Evolutionary conservation across 2,797 vertebrate genomes (phyloP).

Genomic region (Chromobotia macracanthus): DNA sequence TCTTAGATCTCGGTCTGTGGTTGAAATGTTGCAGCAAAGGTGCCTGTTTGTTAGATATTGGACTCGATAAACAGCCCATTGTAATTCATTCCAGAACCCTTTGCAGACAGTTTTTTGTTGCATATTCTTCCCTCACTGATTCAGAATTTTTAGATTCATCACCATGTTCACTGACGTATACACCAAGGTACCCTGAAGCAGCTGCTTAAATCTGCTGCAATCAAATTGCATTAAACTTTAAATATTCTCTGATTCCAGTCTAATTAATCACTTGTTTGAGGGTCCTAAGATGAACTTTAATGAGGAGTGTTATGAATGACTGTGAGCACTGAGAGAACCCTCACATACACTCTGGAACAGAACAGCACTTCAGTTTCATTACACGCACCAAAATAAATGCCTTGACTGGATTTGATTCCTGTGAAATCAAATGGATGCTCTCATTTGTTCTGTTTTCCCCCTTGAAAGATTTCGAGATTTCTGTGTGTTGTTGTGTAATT

Average conservation of each 20-base stretch:
- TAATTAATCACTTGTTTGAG: conserved; percentile 57
- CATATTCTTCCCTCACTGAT: conserved; percentile 14
- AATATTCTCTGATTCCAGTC: conserved; percentile 55
- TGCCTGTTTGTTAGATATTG: conserved; percentile 7
- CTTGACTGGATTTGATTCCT: conserved; percentile 18
- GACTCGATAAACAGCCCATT: conserved; percentile 26
- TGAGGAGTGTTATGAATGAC: conserved; percentile 56
- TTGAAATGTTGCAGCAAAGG: neutral
- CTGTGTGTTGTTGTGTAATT: conserved; percentile 2
- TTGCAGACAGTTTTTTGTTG: conserved; percentile 3
- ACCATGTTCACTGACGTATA: conserved; percentile 40
- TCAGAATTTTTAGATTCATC: conserved; percentile 39
- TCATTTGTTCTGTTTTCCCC: neutral
- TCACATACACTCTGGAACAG: neutral
- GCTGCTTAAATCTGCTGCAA: conserved; percentile 57
- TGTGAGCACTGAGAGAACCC: conserved; percentile 36
- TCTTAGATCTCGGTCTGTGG: conserved; percentile 1
- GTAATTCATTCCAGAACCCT: conserved; percentile 17
- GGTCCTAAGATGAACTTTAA: conserved; percentile 48
- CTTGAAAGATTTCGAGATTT: neutral
- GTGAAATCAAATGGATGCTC: conserved; percentile 10
- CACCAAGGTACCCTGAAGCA: conserved; percentile 48
- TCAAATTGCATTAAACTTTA: conserved; percentile 60
- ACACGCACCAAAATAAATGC: conserved; percentile 16
- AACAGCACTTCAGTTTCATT: conserved; percentile 33